These are phyloP conservation scores for Guaruba guarouba DNA, from an alignment of 2,113 vertebrate genomes.

Conservation along the genomic window DNA sequence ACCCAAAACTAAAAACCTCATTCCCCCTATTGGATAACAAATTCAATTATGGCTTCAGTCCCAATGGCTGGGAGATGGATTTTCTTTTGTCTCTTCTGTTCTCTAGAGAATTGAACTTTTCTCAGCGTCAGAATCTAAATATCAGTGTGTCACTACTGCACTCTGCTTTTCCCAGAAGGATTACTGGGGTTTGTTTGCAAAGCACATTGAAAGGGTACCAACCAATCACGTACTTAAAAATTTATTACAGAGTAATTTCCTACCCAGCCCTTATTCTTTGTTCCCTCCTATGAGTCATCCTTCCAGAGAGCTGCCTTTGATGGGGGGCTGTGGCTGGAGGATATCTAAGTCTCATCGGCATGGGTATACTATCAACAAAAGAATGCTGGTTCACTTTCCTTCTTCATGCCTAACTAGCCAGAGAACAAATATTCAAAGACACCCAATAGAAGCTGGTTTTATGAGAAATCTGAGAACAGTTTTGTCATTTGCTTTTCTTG, in stretches of 20 bases:
- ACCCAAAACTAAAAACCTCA: neutral
- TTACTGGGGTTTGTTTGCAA: neutral
- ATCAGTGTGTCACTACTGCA: neutral
- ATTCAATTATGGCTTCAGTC: neutral
- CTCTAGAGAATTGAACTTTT: neutral
- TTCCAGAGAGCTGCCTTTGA: neutral
- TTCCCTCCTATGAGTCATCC: neutral
- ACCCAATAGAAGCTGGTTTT: neutral
- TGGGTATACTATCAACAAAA: neutral
- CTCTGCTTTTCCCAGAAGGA: neutral
- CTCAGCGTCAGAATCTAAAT: neutral
- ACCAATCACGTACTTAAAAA: neutral
- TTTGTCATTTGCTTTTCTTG: neutral
- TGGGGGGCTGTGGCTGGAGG: neutral
- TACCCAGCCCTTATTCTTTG: neutral
- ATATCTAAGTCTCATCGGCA: neutral
- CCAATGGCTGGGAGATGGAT: neutral
- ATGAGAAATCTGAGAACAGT: neutral
- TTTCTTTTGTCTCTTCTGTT: neutral
- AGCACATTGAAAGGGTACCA: accelerated
- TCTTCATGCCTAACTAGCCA: constrained; percentile 22
- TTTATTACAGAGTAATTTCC: neutral
- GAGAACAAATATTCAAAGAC: constrained; percentile 28
- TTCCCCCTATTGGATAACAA: neutral
- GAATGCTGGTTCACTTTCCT: constrained; percentile 2